These are phyloP conservation scores for Batillaria attramentaria DNA, from an alignment of 1,140 invertebrate species.

Conservation along the genomic window DNA sequence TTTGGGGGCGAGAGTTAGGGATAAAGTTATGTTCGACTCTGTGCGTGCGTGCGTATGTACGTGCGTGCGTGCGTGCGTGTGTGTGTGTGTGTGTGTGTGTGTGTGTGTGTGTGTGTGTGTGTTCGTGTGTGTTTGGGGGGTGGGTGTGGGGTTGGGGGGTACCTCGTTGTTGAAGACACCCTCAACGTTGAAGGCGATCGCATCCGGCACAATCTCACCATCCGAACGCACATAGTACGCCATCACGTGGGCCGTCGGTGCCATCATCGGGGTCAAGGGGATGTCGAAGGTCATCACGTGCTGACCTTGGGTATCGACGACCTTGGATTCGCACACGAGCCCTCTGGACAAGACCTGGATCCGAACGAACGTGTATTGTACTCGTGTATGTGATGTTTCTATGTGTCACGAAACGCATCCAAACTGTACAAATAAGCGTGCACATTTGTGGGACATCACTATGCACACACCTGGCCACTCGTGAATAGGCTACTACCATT, in stretches of 20 bases:
- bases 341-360: constrained; percentile 55
- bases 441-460: background rate
- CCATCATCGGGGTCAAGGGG: constrained; percentile 30
- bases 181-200: constrained; percentile 39
- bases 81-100: constrained; percentile 8
- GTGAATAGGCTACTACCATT: too few relatives aligned
- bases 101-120: constrained; percentile 8
- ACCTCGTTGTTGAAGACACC: constrained; percentile 45
- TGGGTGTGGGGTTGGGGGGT: background rate
- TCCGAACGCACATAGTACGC: constrained; percentile 34
- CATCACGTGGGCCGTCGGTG: constrained; percentile 37
- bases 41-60: constrained; percentile 3
- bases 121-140: too few relatives aligned
- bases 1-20: background rate
- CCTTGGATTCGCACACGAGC: constrained; percentile 24
- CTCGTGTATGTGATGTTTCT: background rate
- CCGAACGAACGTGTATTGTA: background rate
- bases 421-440: background rate
- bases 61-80: background rate
- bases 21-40: background rate
- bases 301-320: constrained; percentile 22
- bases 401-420: background rate
- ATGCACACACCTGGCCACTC: too few relatives aligned
- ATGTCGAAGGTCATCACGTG: constrained; percentile 35
- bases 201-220: constrained; percentile 42